Evolutionary conservation across 2,888 invertebrate species (phyloP).

Genomic region (Corbicula japonica): DNA sequence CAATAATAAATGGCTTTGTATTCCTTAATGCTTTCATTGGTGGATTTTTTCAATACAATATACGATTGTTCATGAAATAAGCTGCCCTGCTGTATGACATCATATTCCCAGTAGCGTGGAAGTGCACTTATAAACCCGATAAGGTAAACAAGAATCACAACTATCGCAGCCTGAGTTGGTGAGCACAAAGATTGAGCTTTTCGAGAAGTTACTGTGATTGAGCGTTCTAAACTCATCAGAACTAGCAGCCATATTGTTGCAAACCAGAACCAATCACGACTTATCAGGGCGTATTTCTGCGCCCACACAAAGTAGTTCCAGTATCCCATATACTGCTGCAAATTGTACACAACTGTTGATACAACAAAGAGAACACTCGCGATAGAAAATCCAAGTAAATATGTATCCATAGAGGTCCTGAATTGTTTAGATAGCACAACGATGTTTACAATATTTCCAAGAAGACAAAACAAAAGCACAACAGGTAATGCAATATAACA

Average conservation of each 20-base stretch:
- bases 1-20: conserved; percentile 84
- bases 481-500: conserved; percentile 81
- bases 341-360: conserved; percentile 72
- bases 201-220: conserved; percentile 78
- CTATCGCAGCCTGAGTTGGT: conserved; percentile 80
- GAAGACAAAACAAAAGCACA: conserved; percentile 77
- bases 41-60: conserved; percentile 75
- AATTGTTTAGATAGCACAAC: conserved; percentile 79
- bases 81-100: conserved; percentile 62
- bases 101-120: conserved; percentile 85
- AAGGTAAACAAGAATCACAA: conserved; percentile 79
- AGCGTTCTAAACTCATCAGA: conserved; percentile 82
- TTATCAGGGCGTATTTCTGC: conserved; percentile 80
- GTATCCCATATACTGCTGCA: conserved; percentile 82
- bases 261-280: conserved; percentile 84
- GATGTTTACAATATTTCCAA: conserved; percentile 81
- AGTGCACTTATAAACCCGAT: conserved; percentile 83
- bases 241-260: conserved; percentile 83
- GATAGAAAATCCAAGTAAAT: conserved; percentile 80
- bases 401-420: conserved; percentile 81
- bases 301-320: conserved; percentile 73
- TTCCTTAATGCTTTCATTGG: conserved; percentile 77
- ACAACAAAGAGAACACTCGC: conserved; percentile 75
- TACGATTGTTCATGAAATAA: conserved; percentile 47
- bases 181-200: conserved; percentile 78